Evolutionary conservation across 2,113 vertebrate species (phyloP), one percentile per base, ranked within the genome.

Genomic region (Sphaerodactylus townsendi): DNA sequence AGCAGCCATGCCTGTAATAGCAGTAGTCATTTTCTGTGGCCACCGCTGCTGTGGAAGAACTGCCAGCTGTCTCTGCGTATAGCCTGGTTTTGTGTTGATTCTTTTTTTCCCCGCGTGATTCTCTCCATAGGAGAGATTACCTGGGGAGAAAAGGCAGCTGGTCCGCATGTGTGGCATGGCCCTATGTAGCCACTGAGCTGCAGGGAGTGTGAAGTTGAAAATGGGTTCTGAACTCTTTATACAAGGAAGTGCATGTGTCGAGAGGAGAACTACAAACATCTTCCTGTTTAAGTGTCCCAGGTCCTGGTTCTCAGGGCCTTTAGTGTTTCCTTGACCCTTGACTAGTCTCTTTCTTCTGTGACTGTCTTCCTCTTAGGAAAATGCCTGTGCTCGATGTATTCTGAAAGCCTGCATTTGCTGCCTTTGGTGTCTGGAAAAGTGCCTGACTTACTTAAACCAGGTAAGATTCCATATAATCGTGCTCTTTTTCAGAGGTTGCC

Each of bases 401-500:
- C 95, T 99, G 85, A 99, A 99, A 92, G 95, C 98, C 48, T 99
- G 99, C 91, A 99, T 99, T 94, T 99, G 99, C 96, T 99, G 98
- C 93, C 97, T 99, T 95, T 99, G 99, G 99, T 99, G 98, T 98
- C 94, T 99, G 95, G 99, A 99, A 96, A 99, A 99, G 98, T 99
- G 98, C 98, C 99, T 99, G 94, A 98, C 97, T 94, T 99, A 98
- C 95, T 96, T 99, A 96, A 99, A 99, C 95, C 98, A 99, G 98
- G 99, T 99, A 95, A 91, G 83, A 68, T 85, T 91, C 14, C 90
- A 81, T 83, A 79, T n/a, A 84, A 81, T 35, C 71, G 4, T 53
- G 74, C 53, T 5, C n/a, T 85, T 93, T 89, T 44, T 69, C 59
- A 37, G 81, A 50, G 4, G 1, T 15, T 85, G 46, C 44, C 79